Conservation (phyloP, 2,113 vertebrate species). For the Raja brachyura region DNA sequence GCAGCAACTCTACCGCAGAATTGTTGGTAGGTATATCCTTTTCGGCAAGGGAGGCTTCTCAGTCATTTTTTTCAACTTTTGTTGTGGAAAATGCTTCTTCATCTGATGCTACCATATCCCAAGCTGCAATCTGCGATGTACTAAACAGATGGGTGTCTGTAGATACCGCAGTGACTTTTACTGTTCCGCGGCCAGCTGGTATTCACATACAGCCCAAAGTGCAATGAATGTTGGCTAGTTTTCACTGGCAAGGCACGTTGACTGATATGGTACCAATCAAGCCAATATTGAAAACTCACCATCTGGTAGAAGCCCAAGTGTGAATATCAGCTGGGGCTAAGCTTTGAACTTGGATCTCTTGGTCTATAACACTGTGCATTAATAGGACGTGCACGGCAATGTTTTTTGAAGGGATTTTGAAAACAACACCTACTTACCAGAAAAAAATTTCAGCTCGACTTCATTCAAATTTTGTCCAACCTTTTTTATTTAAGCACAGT, state of each 20-base stretch:
- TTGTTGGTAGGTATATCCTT: too few relatives aligned
- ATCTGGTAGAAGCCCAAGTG: slow-evolving; percentile 31
- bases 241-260: not conserved
- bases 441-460: not conserved
- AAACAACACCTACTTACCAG: not conserved
- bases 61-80: too few relatives aligned
- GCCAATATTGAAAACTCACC: slow-evolving; percentile 25
- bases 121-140: not conserved
- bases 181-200: slow-evolving; percentile 1
- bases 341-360: not conserved
- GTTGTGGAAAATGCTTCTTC: not conserved
- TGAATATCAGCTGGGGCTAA: not conserved
- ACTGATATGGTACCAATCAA: not conserved
- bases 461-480: not conserved
- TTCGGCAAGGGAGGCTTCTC: too few relatives aligned
- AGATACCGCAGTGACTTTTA: not conserved
- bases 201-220: not conserved
- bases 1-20: too few relatives aligned
- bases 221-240: not conserved
- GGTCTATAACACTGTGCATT: not conserved
- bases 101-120: not conserved
- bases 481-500: not conserved
- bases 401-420: not conserved
- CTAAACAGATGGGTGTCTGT: not conserved
- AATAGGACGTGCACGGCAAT: not conserved